Evolutionary conservation across 2,888 invertebrate species (phyloP).

Genomic region (Apamea crenata): DNA sequence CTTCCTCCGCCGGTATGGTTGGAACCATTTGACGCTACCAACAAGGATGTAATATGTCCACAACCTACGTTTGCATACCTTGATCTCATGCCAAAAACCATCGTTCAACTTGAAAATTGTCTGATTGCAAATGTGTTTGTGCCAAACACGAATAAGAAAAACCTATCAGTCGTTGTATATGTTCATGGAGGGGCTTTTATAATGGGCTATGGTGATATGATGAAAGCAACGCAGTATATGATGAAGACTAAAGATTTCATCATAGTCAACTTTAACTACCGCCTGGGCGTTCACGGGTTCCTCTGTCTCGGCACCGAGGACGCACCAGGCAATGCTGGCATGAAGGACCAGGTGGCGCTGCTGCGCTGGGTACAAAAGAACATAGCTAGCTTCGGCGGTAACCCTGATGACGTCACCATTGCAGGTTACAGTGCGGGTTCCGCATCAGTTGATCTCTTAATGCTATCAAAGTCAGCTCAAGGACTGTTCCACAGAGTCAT

Average conservation of each 20-base stretch:
- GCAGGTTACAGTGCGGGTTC: slow-evolving; percentile 34
- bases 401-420: slow-evolving; percentile 74
- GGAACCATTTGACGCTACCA: slow-evolving; percentile 48
- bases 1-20: slow-evolving; percentile 58
- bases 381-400: slow-evolving; percentile 77
- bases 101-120: slow-evolving; percentile 62
- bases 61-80: slow-evolving; percentile 2
- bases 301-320: slow-evolving; percentile 73
- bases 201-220: slow-evolving; percentile 19
- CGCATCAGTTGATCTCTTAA: slow-evolving; percentile 17
- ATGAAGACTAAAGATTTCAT: slow-evolving; percentile 42
- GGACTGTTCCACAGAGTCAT: slow-evolving; percentile 32
- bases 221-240: background rate
- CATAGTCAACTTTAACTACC: slow-evolving; percentile 70
- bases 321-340: slow-evolving; percentile 74
- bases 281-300: slow-evolving; percentile 73
- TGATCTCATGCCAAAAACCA: background rate
- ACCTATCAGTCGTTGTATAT: slow-evolving; percentile 70
- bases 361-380: slow-evolving; percentile 75
- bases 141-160: slow-evolving; percentile 66
- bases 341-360: slow-evolving; percentile 73
- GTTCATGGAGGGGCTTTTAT: slow-evolving; percentile 71
- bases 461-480: slow-evolving; percentile 34
- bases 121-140: slow-evolving; percentile 67
- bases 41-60: slow-evolving; percentile 50